phyloP scores from a whole-genome alignment of 1,140 invertebrate genomes.

The Achroia grisella region DNA sequence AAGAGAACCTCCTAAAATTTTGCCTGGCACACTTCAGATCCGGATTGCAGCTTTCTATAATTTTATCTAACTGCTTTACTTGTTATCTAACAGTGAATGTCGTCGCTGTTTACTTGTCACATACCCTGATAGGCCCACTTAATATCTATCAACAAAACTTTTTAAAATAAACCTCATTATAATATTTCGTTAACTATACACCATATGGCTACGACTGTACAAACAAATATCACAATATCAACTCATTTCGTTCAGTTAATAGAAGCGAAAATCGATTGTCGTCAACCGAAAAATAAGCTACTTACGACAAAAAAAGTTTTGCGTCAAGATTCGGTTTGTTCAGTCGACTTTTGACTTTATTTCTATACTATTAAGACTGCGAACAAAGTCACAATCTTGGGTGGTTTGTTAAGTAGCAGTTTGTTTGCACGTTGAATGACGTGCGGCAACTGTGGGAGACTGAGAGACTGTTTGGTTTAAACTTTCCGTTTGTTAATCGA shows the following conservation, averaged over 20 bases:
- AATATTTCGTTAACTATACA: constrained; percentile 58
- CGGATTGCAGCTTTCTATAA: no score
- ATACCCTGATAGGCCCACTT: constrained; percentile 31
- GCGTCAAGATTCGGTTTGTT: background rate
- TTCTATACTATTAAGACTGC: constrained; percentile 6
- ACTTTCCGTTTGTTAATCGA: constrained; percentile 50
- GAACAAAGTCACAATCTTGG: constrained; percentile 1
- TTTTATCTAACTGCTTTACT: no score
- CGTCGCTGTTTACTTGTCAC: no score
- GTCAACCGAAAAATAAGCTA: no score
- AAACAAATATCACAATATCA: background rate
- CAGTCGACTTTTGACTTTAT: constrained; percentile 24
- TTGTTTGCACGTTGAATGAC: constrained; percentile 48
- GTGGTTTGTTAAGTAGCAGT: constrained; percentile 14
- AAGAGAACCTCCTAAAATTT: no score
- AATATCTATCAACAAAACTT: constrained; percentile 54
- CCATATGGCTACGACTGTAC: constrained; percentile 32
- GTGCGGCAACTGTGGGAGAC: constrained; percentile 48
- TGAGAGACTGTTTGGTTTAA: constrained; percentile 38
- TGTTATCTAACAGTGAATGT: no score
- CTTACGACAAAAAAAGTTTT: background rate
- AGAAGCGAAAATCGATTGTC: background rate
- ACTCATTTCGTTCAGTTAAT: background rate
- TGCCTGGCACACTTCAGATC: no score
- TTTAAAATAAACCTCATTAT: constrained; percentile 51